A percentile compares a stretch with the other conserved stretches of the same genome.
Conservation (phyloP, 1,140 invertebrate genomes). For the Augochlora pura region DNA sequence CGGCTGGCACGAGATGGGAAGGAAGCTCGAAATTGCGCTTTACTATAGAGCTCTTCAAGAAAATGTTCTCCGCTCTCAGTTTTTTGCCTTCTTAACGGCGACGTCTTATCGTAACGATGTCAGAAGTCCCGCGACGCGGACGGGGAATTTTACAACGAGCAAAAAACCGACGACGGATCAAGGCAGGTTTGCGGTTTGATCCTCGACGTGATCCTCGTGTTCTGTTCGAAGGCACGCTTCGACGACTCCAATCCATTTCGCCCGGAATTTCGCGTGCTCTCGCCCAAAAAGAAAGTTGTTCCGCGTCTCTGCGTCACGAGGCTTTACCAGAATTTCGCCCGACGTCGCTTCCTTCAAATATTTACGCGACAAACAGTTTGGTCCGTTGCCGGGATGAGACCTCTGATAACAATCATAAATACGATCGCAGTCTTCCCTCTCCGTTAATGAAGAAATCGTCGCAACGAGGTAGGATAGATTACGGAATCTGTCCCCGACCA, state of each 20-base stretch:
- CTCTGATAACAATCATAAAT: background rate
- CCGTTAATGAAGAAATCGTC: background rate
- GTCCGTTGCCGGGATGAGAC: background rate
- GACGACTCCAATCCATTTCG: slow-evolving; percentile 63
- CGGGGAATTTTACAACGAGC: slow-evolving; percentile 7
- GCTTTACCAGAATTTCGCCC: background rate
- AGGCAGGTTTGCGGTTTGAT: slow-evolving; percentile 62
- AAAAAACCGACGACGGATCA: slow-evolving; percentile 52
- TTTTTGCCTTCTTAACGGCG: slow-evolving; percentile 5
- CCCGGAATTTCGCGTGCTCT: slow-evolving; percentile 47
- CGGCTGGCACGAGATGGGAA: background rate
- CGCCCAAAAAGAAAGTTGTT: slow-evolving; percentile 15
- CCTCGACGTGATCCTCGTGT: slow-evolving; percentile 65
- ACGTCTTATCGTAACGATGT: slow-evolving; percentile 7
- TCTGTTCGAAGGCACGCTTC: slow-evolving; percentile 66
- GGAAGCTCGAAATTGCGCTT: background rate
- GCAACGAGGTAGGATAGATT: no score
- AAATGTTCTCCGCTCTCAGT: background rate
- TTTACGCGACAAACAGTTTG: slow-evolving; percentile 9
- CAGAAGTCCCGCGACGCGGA: slow-evolving; percentile 9
- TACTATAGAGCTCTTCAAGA: background rate
- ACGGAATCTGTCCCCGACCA: no score
- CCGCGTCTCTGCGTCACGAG: background rate
- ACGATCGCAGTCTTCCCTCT: no score
- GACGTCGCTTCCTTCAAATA: slow-evolving; percentile 11